phyloP scores from a whole-genome alignment of 1,140 invertebrate species.

The Aleiodes sp. region DNA sequence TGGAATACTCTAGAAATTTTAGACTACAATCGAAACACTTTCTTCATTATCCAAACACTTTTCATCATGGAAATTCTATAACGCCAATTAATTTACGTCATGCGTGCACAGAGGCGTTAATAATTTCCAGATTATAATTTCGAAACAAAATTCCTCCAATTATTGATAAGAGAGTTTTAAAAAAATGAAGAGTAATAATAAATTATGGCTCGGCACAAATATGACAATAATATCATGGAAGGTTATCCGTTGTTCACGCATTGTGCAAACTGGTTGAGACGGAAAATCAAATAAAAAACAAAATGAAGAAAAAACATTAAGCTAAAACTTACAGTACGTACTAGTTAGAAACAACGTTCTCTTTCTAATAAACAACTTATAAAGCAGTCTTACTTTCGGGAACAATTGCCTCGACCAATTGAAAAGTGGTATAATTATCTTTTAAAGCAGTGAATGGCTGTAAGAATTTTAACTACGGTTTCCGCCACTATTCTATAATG shows the following conservation, averaged over 20 bases:
- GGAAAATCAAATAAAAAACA: background rate
- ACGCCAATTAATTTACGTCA: too few relatives aligned
- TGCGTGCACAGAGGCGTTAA: too few relatives aligned
- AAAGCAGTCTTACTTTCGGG: slow-evolving; percentile 2
- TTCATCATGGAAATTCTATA: too few relatives aligned
- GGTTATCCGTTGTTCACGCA: background rate
- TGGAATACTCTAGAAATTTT: too few relatives aligned
- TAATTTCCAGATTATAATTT: too few relatives aligned
- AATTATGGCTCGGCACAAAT: background rate
- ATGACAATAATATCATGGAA: background rate
- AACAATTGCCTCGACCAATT: background rate
- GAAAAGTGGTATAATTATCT: background rate
- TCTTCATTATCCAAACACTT: too few relatives aligned
- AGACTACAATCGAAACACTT: too few relatives aligned
- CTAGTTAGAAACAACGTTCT: background rate
- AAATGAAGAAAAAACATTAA: background rate
- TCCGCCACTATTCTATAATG: background rate
- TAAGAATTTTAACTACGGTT: background rate
- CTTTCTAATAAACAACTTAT: background rate
- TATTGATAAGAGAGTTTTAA: too few relatives aligned
- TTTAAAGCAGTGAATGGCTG: background rate
- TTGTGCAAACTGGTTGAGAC: background rate
- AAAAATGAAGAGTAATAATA: background rate
- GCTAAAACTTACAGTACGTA: background rate
- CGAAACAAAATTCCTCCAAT: too few relatives aligned